Conservation (phyloP, 2,797 vertebrate species). For the Fringilla coelebs region DNA sequence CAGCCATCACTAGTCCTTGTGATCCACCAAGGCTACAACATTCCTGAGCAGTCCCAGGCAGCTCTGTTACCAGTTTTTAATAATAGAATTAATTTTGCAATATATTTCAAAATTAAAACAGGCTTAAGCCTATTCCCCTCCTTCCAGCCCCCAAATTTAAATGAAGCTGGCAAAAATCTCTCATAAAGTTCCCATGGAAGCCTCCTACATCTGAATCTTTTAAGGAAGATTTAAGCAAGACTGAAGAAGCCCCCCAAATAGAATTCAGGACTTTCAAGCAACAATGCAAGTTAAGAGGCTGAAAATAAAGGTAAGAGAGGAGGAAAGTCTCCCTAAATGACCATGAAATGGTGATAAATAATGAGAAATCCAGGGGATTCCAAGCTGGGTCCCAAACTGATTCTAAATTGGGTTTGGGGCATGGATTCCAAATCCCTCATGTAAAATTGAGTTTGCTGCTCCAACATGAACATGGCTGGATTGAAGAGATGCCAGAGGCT, state of each 20-base stretch:
- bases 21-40: neutral
- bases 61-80: fast-evolving
- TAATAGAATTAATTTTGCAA: neutral
- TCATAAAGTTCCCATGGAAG: neutral
- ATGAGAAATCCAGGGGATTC: neutral
- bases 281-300: neutral
- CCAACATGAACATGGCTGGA: fast-evolving
- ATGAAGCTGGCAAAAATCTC: neutral
- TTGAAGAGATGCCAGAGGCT: neutral
- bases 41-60: neutral
- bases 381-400: neutral
- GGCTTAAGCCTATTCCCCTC: neutral
- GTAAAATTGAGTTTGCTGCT: neutral
- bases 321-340: neutral
- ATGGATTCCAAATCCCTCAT: neutral
- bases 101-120: neutral
- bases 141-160: neutral
- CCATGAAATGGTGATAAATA: fast-evolving
- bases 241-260: neutral
- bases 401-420: neutral
- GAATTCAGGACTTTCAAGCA: neutral
- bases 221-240: neutral
- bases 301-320: neutral
- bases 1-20: neutral
- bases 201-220: neutral